Percentiles rank a stretch among this genome's conserved stretches.
Conservation (phyloP, 2,888 invertebrate species). For the Lithosia quadra region DNA sequence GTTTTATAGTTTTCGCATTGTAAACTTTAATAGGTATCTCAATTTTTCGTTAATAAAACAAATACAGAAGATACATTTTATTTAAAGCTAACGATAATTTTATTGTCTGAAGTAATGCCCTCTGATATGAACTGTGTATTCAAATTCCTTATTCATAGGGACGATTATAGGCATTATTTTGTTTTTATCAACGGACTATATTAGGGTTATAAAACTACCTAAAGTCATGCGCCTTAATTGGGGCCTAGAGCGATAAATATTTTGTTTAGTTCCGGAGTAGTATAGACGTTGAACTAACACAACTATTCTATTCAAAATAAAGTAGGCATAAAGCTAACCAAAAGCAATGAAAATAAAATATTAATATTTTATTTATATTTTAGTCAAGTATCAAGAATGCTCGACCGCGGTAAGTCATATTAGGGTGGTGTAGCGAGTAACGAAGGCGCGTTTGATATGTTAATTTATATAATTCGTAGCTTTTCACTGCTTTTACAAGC, state of each 20-base stretch:
- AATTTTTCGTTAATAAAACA: constrained; percentile 11
- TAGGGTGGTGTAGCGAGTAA: constrained; percentile 71
- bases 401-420: constrained; percentile 43
- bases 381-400: constrained; percentile 55
- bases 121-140: background rate
- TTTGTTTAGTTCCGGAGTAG: too few relatives aligned
- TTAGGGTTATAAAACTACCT: too few relatives aligned
- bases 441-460: constrained; percentile 82
- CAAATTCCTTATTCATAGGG: background rate
- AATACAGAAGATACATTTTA: background rate
- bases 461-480: constrained; percentile 78
- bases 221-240: too few relatives aligned
- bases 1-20: constrained; percentile 40
- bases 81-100: background rate
- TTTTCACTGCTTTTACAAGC: constrained; percentile 76
- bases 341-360: too few relatives aligned
- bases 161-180: too few relatives aligned
- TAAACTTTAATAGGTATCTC: constrained; percentile 31
- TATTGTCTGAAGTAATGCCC: too few relatives aligned
- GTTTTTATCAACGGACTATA: too few relatives aligned
- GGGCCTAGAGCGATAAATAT: too few relatives aligned
- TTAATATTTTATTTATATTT: background rate
- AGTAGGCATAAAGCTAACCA: too few relatives aligned
- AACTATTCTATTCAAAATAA: background rate
- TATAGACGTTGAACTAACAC: too few relatives aligned